Percentiles rank a stretch among this genome's conserved stretches.
These are phyloP conservation scores for Smithornis capensis DNA, from an alignment of 2,113 vertebrate species.

Conservation along the genomic window DNA sequence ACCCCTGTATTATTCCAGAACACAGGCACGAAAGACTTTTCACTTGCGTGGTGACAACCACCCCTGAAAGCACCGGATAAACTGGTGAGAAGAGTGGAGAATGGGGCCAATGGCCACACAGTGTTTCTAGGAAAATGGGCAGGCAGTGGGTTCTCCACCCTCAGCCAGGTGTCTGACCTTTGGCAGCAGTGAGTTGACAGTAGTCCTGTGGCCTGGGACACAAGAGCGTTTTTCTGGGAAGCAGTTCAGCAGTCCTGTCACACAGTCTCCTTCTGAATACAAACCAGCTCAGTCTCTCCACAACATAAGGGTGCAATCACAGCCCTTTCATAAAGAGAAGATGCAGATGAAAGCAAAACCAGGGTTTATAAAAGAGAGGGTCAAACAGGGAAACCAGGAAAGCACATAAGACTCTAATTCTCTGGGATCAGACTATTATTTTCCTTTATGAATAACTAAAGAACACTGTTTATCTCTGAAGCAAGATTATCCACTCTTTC, in stretches of 20 bases:
- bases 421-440: background rate
- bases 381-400: background rate
- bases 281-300: background rate
- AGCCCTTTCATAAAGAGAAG: background rate
- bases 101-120: accelerated
- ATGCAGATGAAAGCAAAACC: background rate
- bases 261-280: background rate
- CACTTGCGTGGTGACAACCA: background rate
- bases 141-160: background rate
- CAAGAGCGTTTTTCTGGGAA: background rate
- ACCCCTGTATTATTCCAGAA: background rate
- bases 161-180: background rate
- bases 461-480: background rate
- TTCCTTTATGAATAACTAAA: background rate
- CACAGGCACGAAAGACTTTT: background rate
- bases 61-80: background rate
- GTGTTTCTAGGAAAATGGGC: background rate
- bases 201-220: background rate
- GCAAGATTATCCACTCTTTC: background rate
- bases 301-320: background rate
- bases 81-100: background rate
- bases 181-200: background rate
- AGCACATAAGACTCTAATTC: background rate
- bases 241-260: background rate
- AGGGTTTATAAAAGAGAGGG: background rate